Evolutionary conservation across 2,113 vertebrate species (phyloP).

Genomic region (Regulus satrapa): DNA sequence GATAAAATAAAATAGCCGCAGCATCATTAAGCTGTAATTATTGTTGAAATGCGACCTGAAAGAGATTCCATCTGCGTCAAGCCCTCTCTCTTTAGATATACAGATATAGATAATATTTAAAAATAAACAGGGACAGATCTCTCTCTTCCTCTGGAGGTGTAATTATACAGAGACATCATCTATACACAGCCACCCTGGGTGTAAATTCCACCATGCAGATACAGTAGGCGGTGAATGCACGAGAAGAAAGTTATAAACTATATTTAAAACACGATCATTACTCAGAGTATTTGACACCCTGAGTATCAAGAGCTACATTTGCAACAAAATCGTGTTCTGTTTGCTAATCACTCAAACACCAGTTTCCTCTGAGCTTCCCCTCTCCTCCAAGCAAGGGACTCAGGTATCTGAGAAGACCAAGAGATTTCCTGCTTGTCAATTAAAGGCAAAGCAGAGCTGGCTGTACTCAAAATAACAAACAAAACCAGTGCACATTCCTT

Average conservation of each 20-base stretch:
- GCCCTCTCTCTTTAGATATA: background rate
- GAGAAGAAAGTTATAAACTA: constrained; percentile 13
- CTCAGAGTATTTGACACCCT: constrained; percentile 21
- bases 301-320: background rate
- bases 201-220: background rate
- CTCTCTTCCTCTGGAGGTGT: constrained; percentile 25
- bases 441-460: background rate
- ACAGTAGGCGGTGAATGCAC: background rate
- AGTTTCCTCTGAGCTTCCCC: background rate
- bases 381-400: background rate
- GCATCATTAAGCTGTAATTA: background rate
- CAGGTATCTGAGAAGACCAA: background rate
- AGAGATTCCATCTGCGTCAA: background rate
- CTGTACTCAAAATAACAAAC: constrained; percentile 12
- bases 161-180: constrained; percentile 46
- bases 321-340: background rate
- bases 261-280: constrained; percentile 34
- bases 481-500: background rate
- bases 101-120: background rate
- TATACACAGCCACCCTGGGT: background rate
- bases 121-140: constrained; percentile 20
- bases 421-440: constrained; percentile 9
- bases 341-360: background rate
- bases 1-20: background rate
- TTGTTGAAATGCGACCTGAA: background rate